These are phyloP conservation scores for Polypedilum vanderplanki DNA, from an alignment of 1,140 invertebrate genomes.

Conservation along the genomic window DNA sequence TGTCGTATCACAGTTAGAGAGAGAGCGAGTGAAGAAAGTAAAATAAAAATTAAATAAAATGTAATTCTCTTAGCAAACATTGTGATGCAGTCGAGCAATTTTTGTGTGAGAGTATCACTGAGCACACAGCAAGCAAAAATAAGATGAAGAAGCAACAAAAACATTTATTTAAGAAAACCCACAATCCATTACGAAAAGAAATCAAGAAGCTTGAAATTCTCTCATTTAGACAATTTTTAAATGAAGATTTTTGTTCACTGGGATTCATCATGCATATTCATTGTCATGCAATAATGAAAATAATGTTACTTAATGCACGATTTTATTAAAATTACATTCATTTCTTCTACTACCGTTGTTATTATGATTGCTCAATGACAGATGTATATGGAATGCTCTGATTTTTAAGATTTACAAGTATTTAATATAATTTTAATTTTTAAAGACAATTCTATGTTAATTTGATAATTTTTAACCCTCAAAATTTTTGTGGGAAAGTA, in stretches of 20 bases:
- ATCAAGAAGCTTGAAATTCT: neutral
- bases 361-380: too few relatives aligned
- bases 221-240: too few relatives aligned
- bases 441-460: too few relatives aligned
- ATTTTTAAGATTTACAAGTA: too few relatives aligned
- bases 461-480: too few relatives aligned
- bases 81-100: conserved; percentile 2
- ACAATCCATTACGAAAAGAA: neutral
- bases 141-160: neutral
- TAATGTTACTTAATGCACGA: neutral
- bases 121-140: neutral
- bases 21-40: neutral
- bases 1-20: neutral
- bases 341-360: neutral
- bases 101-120: neutral
- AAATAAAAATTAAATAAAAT: conserved; percentile 2
- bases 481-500: too few relatives aligned
- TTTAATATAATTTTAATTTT: too few relatives aligned
- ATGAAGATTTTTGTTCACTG: neutral
- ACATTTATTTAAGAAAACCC: neutral
- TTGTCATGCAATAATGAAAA: neutral
- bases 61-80: neutral
- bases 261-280: neutral
- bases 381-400: too few relatives aligned
- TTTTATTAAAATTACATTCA: neutral